These are phyloP conservation scores for Anguilla rostrata DNA, from an alignment of 2,113 vertebrate genomes.

Conservation along the genomic window DNA sequence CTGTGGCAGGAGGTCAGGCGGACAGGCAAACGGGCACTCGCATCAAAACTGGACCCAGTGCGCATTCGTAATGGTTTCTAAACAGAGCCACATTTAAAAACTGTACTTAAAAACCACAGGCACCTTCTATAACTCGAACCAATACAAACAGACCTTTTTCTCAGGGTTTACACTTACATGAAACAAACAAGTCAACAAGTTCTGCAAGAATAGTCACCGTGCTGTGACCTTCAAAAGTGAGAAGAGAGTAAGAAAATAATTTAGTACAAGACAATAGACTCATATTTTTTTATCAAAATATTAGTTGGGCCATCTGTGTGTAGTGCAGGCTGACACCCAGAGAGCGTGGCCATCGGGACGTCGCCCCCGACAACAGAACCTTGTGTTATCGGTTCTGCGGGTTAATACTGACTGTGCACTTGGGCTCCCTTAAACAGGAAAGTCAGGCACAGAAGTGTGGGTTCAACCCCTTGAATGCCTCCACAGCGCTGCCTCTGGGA, in stretches of 20 bases:
- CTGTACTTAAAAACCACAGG: not conserved
- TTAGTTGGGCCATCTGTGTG: not conserved
- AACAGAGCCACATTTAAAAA: not conserved
- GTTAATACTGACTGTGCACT: not conserved
- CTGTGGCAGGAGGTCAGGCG: not conserved
- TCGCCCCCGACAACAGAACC: not conserved
- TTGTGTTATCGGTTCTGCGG: not conserved
- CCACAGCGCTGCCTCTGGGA: not conserved
- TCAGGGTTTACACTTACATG: not conserved
- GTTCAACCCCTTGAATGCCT: not conserved
- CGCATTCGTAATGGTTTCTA: not conserved
- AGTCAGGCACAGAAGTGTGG: not conserved
- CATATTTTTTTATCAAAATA: not conserved
- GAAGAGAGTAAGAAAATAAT: constrained; percentile 3
- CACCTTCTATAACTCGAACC: no score
- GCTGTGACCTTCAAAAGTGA: not conserved
- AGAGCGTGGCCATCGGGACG: not conserved
- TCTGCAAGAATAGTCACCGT: not conserved
- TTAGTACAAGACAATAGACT: not conserved
- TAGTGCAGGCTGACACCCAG: not conserved
- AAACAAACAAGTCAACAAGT: no score
- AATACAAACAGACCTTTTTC: not conserved
- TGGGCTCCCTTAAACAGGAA: not conserved
- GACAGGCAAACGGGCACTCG: not conserved
- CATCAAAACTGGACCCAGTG: not conserved